Evolutionary conservation across 2,888 invertebrate genomes (phyloP), one percentile per base, ranked within the genome.

Genomic region (Amiota minor): DNA sequence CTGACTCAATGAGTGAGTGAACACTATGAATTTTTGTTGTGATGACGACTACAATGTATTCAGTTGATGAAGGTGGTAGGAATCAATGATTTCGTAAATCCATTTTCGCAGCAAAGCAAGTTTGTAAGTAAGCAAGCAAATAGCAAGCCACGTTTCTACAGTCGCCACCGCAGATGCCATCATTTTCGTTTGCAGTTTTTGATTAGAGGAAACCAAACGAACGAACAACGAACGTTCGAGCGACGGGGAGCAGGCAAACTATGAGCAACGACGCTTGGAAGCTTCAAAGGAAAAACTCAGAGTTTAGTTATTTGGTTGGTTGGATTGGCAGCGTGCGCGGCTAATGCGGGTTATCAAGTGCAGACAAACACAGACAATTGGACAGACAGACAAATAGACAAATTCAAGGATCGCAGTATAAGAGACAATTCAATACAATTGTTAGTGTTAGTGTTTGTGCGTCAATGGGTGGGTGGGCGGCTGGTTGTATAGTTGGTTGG

Each of bases 141-240:
- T 55, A 18, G 9, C 53, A 53, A 55, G 20, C 18, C 55, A n/a
- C 11, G 9, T 46, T 56, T 14, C 47, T 20, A 49, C 64, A 73
- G 69, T 45, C 49, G 71, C 71, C 76, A 70, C 69, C 49, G 70
- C 72, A 78, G 70, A 69, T 72, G 72, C 76, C 75, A 73, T 72
- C 77, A 75, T 78, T 74, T 76, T 77, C 78, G 75, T 80, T 77
- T 77, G 72, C 80, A 77, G 75, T 77, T 82, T 81, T 81, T 87
- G 87, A 86, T 86, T 86, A 82, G 85, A 87, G 80, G 74, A 80
- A 78, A 78, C 78, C 76, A 77, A 79, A 59, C 59, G 59, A 59
- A 18, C 53, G 67, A 35, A 12, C 18, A 16, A 16, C 18, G 3
- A 16, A 59, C 65, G 46, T n/a, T 9, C 45, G 65, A 23, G 23